Evolutionary conservation across 1,140 invertebrate species (phyloP), one percentile per base, ranked within the genome.

Genomic region (Hycleus phaleratus): DNA sequence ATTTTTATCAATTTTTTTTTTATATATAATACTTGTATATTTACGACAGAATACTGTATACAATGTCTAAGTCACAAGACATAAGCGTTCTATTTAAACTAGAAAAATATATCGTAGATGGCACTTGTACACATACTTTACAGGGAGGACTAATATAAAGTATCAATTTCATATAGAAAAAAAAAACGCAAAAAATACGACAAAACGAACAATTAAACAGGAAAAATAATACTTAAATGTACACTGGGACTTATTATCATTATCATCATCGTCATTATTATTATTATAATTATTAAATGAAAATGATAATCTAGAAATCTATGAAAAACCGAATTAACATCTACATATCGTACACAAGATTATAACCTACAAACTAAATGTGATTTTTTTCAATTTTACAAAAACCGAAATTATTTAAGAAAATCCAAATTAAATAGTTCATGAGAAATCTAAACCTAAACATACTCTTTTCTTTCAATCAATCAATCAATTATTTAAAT

Each of bases 91-190:
- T 71, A 71, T 70, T 56, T 67, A 65, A 18, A 68, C 71, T 72
- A 72, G 68, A 72, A 72, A 72, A 72, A 72, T 72, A 72, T 71
- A 70, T 68, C 69, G 64, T 72, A 66, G 64, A 72, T 72, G 71
- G 71, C 71, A 72, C 71, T 72, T 71, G 65, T 72, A 72, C 69
- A 69, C 63, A 68, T 66, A 67, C 50, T 69, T 69, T 69, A 69
- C 65, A 69, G 43, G 54, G 58, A 50, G 58, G 49, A n/a, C 46
- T 53, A 58, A 39, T 32, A 45, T 42, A 43, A 49, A 49, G 10
- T 49, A 47, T 47, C 26, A 18, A 18, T 18, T 18, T 48, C 24
- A 38, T 45, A 56, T 12, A 46, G 25, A 18, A 25, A 3, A 32
- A 55, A 32, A 40, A 52, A 48, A 38, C 26, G 49, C 24, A 55